Percentiles rank a stretch among this genome's conserved stretches.
Conservation (phyloP, 2,113 vertebrate genomes). For the Amblyornis subalaris region DNA sequence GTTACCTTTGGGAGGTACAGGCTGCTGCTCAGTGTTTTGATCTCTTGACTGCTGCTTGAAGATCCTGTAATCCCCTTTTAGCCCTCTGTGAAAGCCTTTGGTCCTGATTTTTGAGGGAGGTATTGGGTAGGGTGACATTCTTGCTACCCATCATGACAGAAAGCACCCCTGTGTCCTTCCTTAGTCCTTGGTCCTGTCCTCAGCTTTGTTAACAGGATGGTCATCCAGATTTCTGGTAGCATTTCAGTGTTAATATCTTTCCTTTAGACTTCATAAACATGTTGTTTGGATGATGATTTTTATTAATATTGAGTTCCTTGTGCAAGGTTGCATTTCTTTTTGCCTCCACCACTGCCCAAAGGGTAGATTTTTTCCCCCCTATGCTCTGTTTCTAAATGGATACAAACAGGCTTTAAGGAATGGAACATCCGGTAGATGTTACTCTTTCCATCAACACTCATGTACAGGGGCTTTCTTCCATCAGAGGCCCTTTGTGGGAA, state of each 20-base stretch:
- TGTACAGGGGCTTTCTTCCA: not conserved
- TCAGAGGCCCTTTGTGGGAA: not conserved
- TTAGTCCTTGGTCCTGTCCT: not conserved
- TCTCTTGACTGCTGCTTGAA: not conserved
- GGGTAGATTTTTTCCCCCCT: not conserved
- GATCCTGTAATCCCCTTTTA: not conserved
- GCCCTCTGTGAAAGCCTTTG: not conserved
- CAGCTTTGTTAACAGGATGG: not conserved
- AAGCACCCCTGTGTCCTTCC: not conserved
- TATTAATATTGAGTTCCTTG: not conserved
- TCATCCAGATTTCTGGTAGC: not conserved
- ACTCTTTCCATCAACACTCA: not conserved
- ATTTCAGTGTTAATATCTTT: not conserved
- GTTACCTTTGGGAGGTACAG: not conserved
- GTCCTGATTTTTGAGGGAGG: not conserved
- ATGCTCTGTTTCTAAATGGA: not conserved
- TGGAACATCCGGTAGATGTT: not conserved
- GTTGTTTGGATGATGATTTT: not conserved
- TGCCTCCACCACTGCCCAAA: not conserved
- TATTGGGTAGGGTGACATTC: not conserved
- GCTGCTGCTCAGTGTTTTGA: not conserved
- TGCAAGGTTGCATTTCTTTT: not conserved
- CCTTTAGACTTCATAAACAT: not conserved
- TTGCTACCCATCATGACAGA: not conserved
- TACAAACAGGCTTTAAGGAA: not conserved